Percentiles rank a stretch among this genome's conserved stretches.
These are phyloP conservation scores for Atrina japonica DNA, from an alignment of 2,888 invertebrate genomes.

Conservation along the genomic window DNA sequence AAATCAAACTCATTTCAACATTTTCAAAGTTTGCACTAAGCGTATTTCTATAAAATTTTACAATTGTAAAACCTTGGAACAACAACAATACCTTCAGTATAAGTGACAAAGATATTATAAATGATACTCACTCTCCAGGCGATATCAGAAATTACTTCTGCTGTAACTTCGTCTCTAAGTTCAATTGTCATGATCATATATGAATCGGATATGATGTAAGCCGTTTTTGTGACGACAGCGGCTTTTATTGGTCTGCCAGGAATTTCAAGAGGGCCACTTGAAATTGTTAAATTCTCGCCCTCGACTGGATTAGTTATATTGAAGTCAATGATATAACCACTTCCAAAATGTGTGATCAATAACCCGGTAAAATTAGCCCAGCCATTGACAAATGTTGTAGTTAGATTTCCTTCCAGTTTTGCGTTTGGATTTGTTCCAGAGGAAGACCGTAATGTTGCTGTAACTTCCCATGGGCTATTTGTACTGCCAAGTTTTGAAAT, in stretches of 20 bases:
- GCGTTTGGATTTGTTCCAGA: constrained; percentile 57
- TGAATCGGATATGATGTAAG: constrained; percentile 43
- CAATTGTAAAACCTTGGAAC: too few species aligned
- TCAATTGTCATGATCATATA: constrained; percentile 49
- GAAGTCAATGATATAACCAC: constrained; percentile 67
- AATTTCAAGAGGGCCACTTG: constrained; percentile 50
- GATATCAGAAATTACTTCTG: constrained; percentile 52
- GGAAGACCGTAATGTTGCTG: constrained; percentile 60
- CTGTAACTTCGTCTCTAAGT: constrained; percentile 50
- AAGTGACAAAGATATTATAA: too few species aligned
- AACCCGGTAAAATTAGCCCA: constrained; percentile 76
- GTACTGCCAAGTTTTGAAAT: constrained; percentile 16
- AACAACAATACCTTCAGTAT: too few species aligned
- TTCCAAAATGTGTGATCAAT: constrained; percentile 67
- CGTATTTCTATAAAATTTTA: too few species aligned
- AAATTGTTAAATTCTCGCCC: constrained; percentile 54
- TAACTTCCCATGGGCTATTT: constrained; percentile 69
- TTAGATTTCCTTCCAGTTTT: constrained; percentile 60
- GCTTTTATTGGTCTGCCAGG: constrained; percentile 48
- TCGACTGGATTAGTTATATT: constrained; percentile 57
- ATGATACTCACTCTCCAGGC: too few species aligned
- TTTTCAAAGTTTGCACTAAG: too few species aligned
- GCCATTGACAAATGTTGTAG: constrained; percentile 63
- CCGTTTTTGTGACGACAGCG: constrained; percentile 37
- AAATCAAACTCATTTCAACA: too few species aligned